phyloP scores from a whole-genome alignment of 2,797 vertebrate genomes.

The Phrynocephalus guinanensis region DNA sequence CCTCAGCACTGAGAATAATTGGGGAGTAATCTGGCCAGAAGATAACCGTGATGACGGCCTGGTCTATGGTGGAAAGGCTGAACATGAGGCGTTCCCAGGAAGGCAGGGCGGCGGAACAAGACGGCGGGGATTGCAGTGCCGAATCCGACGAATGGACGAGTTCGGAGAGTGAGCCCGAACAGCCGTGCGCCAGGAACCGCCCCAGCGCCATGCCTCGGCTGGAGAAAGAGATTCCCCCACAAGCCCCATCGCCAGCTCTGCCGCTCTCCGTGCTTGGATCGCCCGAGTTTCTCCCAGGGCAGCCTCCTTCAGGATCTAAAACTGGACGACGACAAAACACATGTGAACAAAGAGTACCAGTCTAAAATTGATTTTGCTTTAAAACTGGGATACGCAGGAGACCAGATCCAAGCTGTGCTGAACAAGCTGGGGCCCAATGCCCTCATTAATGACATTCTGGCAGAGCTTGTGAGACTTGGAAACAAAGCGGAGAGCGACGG shows the following conservation, averaged over 20 bases:
- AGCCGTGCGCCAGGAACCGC: conserved; percentile 66
- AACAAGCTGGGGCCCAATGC: conserved; percentile 92
- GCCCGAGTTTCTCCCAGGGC: conserved; percentile 95
- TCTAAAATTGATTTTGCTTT: conserved; percentile 98
- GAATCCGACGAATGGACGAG: conserved; percentile 92
- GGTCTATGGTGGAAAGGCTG: conserved; percentile 90
- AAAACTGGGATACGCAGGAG: conserved; percentile 94
- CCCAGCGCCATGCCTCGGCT: conserved; percentile 71
- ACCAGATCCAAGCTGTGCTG: conserved; percentile 95
- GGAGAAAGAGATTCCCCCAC: conserved; percentile 82
- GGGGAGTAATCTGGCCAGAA: conserved; percentile 80
- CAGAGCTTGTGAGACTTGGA: conserved; percentile 94
- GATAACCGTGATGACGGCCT: conserved; percentile 92
- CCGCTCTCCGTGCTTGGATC: conserved; percentile 94
- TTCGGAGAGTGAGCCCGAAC: conserved; percentile 91
- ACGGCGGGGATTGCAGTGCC: conserved; percentile 68
- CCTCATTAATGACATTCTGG: conserved; percentile 94
- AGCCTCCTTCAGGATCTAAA: conserved; percentile 86
- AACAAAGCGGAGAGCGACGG: conserved; percentile 92
- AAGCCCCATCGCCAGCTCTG: conserved; percentile 96
- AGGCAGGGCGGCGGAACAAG: conserved; percentile 82
- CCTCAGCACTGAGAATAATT: conserved; percentile 82
- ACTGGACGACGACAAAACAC: conserved; percentile 81
- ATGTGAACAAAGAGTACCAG: conserved; percentile 90
- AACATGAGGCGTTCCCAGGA: conserved; percentile 93